phyloP scores from a whole-genome alignment of 1,140 invertebrate species.

The Luehdorfia chinensis region DNA sequence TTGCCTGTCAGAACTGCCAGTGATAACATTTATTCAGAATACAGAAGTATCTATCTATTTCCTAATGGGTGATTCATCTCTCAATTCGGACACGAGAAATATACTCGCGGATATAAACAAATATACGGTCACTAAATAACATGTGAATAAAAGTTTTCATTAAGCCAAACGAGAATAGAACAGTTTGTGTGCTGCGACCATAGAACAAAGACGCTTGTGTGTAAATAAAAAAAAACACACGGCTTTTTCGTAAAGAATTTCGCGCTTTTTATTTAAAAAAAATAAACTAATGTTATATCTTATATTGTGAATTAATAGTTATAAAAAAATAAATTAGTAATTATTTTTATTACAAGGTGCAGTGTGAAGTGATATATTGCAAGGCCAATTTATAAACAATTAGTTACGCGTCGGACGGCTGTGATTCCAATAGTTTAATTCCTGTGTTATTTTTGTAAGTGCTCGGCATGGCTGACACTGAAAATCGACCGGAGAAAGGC shows the following conservation, averaged over 20 bases:
- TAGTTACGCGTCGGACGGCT: too few species aligned
- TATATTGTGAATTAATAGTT: background rate
- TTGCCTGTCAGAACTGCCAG: too few species aligned
- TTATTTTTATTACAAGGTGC: background rate
- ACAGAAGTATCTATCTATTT: too few species aligned
- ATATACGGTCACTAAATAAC: constrained; percentile 17
- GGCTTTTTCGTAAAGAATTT: constrained; percentile 26
- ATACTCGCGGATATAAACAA: constrained; percentile 3
- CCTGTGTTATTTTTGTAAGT: constrained; percentile 8
- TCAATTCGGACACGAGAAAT: too few species aligned
- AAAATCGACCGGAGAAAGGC: constrained; percentile 30
- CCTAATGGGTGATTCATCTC: too few species aligned
- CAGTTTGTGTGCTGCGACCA: constrained; percentile 48
- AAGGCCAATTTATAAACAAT: too few species aligned
- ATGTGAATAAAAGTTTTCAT: constrained; percentile 50
- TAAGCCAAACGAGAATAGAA: constrained; percentile 61
- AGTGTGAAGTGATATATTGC: constrained; percentile 36
- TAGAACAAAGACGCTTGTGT: constrained; percentile 35
- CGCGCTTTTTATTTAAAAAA: too few species aligned
- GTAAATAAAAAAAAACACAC: constrained; percentile 38
- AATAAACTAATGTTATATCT: too few species aligned
- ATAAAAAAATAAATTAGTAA: background rate
- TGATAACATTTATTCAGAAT: too few species aligned
- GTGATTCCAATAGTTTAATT: constrained; percentile 4
- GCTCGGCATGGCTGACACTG: constrained; percentile 35